Percentiles rank a stretch among this genome's conserved stretches.
phyloP scores from a whole-genome alignment of 2,888 invertebrate species.

The Cataglyphis cursor region DNA sequence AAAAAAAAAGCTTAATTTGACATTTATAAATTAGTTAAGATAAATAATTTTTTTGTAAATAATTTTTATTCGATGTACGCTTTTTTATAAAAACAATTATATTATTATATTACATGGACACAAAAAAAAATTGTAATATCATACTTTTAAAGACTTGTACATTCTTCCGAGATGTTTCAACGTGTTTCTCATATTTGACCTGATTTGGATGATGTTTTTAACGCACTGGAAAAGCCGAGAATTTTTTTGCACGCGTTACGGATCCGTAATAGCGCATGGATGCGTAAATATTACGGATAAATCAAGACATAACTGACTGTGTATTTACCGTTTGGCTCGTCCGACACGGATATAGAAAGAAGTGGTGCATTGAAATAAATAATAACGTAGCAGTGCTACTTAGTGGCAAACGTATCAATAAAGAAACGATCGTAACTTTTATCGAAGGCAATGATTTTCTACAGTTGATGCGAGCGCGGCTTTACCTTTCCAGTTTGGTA shows the following conservation, averaged over 20 bases:
- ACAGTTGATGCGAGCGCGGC: background rate
- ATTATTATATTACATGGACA: background rate
- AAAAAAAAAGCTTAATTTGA: background rate
- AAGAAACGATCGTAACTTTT: slow-evolving; percentile 20
- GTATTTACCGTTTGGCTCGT: slow-evolving; percentile 1
- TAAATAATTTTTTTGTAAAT: background rate
- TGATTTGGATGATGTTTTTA: slow-evolving; percentile 1
- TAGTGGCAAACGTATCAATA: background rate
- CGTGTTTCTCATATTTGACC: background rate
- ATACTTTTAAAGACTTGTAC: background rate
- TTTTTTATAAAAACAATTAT: background rate
- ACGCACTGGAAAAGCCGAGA: background rate
- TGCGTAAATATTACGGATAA: slow-evolving; percentile 31
- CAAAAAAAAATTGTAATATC: background rate
- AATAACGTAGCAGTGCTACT: background rate
- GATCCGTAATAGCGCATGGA: slow-evolving; percentile 8
- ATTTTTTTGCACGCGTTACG: slow-evolving; percentile 5
- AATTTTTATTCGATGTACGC: background rate
- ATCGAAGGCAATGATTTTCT: background rate
- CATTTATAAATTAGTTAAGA: background rate
- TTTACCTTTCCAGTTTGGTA: slow-evolving; percentile 19
- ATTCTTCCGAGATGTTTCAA: background rate
- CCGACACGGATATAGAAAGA: slow-evolving; percentile 9
- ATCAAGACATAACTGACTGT: slow-evolving; percentile 24
- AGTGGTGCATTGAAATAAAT: slow-evolving; percentile 22